phyloP scores from a whole-genome alignment of 1,140 invertebrate species.

The Aethina tumida region DNA sequence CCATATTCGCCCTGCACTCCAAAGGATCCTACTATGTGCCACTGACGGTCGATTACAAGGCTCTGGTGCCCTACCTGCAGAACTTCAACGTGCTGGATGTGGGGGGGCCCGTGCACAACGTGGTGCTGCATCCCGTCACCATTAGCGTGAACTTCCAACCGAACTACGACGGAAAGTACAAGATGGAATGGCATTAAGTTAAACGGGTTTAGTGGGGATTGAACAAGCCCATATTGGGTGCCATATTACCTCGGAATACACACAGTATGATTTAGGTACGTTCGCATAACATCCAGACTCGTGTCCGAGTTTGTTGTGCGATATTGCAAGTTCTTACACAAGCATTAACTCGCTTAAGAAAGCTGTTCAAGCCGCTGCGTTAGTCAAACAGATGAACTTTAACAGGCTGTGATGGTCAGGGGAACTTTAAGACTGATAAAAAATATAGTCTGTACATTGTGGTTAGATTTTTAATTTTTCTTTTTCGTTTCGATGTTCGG shows the following conservation, averaged over 20 bases:
- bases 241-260: no score
- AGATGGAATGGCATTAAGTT: conserved; percentile 20
- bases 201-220: no score
- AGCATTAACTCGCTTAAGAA: no score
- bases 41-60: conserved; percentile 70
- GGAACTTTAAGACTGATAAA: conserved; percentile 25
- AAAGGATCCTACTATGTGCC: conserved; percentile 87
- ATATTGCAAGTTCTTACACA: no score
- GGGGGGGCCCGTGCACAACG: conserved; percentile 45
- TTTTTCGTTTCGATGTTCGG: no score
- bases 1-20: conserved; percentile 73
- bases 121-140: conserved; percentile 78
- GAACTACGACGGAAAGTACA: conserved; percentile 16
- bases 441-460: neutral
- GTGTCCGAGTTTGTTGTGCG: no score
- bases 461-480: no score
- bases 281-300: no score
- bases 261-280: no score
- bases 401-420: conserved; percentile 27
- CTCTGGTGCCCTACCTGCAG: conserved; percentile 59
- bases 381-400: no score
- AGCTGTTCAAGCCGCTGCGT: no score
- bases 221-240: no score
- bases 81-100: conserved; percentile 46
- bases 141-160: conserved; percentile 75